Base-by-base conservation (phyloP, 2,888 invertebrate species). In the Ichneumoninae sp. region DNA sequence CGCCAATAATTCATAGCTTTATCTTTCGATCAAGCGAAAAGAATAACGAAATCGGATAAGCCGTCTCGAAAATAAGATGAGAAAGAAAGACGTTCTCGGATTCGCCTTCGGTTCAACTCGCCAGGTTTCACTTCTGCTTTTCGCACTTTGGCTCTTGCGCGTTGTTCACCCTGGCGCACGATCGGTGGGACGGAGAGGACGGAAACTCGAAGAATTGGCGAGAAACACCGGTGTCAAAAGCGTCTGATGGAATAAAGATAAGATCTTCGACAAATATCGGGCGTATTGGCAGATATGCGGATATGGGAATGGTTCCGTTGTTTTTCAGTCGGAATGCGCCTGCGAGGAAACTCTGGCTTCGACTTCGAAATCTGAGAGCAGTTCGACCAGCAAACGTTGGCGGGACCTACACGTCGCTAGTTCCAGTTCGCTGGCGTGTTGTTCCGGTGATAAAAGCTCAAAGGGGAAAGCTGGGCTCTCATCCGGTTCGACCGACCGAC, bases 401-500 rank as follows among this genome's bases (percentile, higher is more conserved):
- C 47, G 50, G 40, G 19, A 26, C 26, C 26, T 26, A 26, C 36
- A 65, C 54, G 36, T 40, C 26, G 47, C 52, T 66, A 47, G 50
- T 50, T 72, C 40, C 57, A 30, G 57, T 69, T 68, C 33, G 40
- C 60, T 10, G 40, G 19, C 26, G 69, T 70, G 26, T 7, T 33
- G 69, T 74, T 68, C 69, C 72, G 76, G 87, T 83, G 87, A 87
- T 88, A 87, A 89, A 88, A 88, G 88, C 87, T 89, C 87, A 87
- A 89, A 89, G 88, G 85, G 83, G 86, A 68, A 70, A 65, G 22
- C 19, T 22, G 26, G 0, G 30, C 33, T 16, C 22, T n/a, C 26
- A 16, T 40, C 40, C 16, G 69, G 40, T 47, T 26, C 16, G 50
- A 30, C 26, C 7, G 50, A n/a, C 8, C 26, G 10, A 40, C 40